These are phyloP conservation scores for Mythimna lalbum DNA, from an alignment of 2,888 invertebrate genomes.

Conservation along the genomic window DNA sequence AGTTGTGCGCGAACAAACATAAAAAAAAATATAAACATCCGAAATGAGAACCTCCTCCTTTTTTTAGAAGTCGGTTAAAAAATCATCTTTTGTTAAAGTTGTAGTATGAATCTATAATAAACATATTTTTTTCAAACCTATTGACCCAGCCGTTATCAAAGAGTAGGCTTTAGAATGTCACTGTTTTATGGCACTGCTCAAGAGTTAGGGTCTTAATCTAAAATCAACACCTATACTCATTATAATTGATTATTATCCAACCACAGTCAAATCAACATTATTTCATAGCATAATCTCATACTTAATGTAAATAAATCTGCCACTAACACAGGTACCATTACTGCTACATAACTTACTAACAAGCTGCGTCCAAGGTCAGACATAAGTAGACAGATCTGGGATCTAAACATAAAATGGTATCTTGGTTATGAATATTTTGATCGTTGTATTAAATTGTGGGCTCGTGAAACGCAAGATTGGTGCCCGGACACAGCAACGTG, in stretches of 20 bases:
- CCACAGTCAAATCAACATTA: constrained; percentile 18
- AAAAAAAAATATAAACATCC: too few species aligned
- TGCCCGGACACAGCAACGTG: too few species aligned
- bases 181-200: too few species aligned
- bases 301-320: constrained; percentile 5
- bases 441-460: not conserved
- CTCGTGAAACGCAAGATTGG: too few species aligned
- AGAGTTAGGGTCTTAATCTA: not conserved
- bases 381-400: constrained; percentile 43
- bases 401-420: constrained; percentile 22
- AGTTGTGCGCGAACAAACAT: too few species aligned
- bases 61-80: too few species aligned
- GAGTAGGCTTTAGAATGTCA: too few species aligned
- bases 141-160: too few species aligned
- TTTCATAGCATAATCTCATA: constrained; percentile 34
- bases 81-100: too few species aligned
- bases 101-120: too few species aligned
- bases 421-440: constrained; percentile 5
- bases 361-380: constrained; percentile 43
- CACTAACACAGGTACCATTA: constrained; percentile 2
- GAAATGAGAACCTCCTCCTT: too few species aligned
- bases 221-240: not conserved
- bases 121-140: too few species aligned
- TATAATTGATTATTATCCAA: not conserved
- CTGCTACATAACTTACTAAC: constrained; percentile 34